phyloP scores from a whole-genome alignment of 2,113 vertebrate species.

The Hydropotes inermis region DNA sequence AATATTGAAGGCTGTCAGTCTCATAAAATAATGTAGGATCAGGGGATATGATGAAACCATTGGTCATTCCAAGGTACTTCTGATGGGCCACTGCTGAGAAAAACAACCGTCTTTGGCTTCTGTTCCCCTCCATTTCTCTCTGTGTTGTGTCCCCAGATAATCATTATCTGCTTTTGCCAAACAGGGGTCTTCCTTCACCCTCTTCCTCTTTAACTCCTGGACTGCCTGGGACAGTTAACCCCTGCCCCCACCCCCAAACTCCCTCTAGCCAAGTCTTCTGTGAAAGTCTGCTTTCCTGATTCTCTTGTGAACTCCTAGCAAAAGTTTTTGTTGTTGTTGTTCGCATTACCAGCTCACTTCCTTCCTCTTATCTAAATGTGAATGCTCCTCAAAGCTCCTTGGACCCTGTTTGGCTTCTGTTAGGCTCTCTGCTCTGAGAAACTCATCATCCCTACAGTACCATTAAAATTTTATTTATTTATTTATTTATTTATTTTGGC shows the following conservation, averaged over 20 bases:
- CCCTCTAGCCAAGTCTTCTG: neutral
- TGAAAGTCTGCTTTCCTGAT: neutral
- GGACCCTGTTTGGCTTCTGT: neutral
- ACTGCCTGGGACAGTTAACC: neutral
- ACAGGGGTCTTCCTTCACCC: conserved; percentile 7
- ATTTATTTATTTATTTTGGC: neutral
- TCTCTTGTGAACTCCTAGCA: neutral
- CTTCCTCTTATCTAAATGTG: neutral
- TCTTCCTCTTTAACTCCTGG: neutral
- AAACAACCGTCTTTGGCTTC: neutral
- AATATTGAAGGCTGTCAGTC: neutral
- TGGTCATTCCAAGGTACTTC: neutral
- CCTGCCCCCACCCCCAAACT: neutral
- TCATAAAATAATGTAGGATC: neutral
- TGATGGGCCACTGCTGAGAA: neutral
- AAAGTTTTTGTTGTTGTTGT: neutral
- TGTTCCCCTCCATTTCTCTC: neutral
- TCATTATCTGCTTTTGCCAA: conserved; percentile 37
- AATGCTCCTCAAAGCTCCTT: neutral
- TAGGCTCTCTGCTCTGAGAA: neutral
- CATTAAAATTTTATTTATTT: neutral
- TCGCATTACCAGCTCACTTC: neutral
- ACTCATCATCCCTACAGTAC: neutral
- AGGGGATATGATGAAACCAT: neutral
- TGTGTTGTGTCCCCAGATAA: neutral